Base-by-base conservation (phyloP, 2,888 invertebrate genomes). In the Anarsia innoxiella region DNA sequence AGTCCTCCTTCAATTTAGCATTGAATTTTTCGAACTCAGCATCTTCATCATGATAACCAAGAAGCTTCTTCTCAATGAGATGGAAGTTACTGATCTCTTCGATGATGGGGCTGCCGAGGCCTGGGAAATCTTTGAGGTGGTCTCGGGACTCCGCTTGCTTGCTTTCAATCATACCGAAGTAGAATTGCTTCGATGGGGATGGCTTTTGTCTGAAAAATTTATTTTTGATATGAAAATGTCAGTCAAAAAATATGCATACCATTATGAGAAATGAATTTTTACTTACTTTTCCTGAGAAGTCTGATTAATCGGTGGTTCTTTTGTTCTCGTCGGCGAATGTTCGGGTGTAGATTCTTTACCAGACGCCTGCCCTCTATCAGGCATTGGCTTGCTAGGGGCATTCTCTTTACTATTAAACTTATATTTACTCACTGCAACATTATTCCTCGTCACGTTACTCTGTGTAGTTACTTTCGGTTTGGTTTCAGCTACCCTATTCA, bases 121-220 rank as follows among this genome's bases (percentile, higher is more conserved):
- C 83, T 0, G 82, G 82, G 49, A 84, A 84, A 49, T 83, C 83
- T 37, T 77, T 83, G 2, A 78, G 46, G 37, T 76, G 69, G 23
- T 84, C 76, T 15, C 66, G 58, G 0, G 60, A 49, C 30, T 68
- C 64, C 0, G 67, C 51, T 32, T 77, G 76, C 31, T 77, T 75
- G 47, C 72, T 77, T 48, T 88, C 87, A 45, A 89, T 89, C 93
- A 93, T 93, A 23, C 93, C 93, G 59, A 93, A 93, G 73, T 93
- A 93, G 69, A 93, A 93, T 39, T 84, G 83, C 36, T 83, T 84
- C 0, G 82, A 82, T 31, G 83, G 83, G 2, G 71, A 57, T 12
- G 63, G 45, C 40, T 68, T 74, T 49, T 59, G 60, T 37, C 77
- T 80, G 51, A n/a, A 60, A 60, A 13, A n/a, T n/a, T n/a, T n/a